These are phyloP conservation scores for Leptogaster cylindrica DNA, from an alignment of 2,888 invertebrate species.

Conservation along the genomic window DNA sequence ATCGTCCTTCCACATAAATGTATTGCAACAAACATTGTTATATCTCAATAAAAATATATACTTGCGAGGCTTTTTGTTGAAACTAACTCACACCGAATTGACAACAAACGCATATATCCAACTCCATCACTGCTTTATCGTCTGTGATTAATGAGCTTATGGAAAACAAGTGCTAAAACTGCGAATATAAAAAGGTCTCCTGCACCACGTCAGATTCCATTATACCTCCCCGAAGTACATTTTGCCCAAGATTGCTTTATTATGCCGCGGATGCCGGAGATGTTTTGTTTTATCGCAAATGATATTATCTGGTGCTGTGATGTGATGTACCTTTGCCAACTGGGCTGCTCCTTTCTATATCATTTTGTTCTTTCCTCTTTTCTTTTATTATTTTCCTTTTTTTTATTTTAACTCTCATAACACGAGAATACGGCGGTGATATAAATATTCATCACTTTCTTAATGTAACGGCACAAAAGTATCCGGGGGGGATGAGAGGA, in stretches of 20 bases:
- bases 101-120: too few relatives aligned
- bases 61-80: too few relatives aligned
- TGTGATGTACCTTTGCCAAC: constrained; percentile 1
- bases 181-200: constrained; percentile 17
- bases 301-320: constrained; percentile 32
- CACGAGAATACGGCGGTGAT: constrained; percentile 35
- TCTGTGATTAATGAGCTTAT: too few relatives aligned
- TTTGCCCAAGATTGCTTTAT: constrained; percentile 42
- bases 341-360: neutral
- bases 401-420: constrained; percentile 39
- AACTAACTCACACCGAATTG: too few relatives aligned
- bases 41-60: too few relatives aligned
- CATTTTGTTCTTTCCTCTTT: neutral
- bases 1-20: too few relatives aligned
- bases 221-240: constrained; percentile 16
- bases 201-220: constrained; percentile 18
- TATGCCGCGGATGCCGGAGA: constrained; percentile 36
- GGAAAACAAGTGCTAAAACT: too few relatives aligned
- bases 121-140: too few relatives aligned
- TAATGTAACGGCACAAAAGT: constrained; percentile 43
- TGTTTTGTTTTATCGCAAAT: constrained; percentile 43
- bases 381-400: neutral
- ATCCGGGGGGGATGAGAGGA: constrained; percentile 26
- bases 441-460: constrained; percentile 45
- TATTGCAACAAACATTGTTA: too few relatives aligned